A percentile compares a stretch with the other conserved stretches of the same genome.
Conservation (phyloP, 2,113 vertebrate species). For the Conger conger region DNA sequence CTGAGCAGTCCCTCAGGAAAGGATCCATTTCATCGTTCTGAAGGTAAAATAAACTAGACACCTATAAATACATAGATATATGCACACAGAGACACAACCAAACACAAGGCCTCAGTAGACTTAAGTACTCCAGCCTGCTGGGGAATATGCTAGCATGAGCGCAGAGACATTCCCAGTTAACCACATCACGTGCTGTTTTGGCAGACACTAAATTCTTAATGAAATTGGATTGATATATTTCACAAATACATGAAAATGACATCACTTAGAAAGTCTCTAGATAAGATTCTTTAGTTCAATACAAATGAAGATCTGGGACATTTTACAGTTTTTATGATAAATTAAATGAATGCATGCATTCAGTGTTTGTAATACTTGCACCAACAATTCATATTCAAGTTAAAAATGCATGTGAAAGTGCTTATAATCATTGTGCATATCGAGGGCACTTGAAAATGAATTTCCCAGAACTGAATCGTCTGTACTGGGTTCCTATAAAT, state of each 20-base stretch:
- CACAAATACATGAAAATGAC: slow-evolving; percentile 30
- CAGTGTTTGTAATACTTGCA: slow-evolving; percentile 72
- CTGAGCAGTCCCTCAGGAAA: background rate
- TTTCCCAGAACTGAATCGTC: slow-evolving; percentile 65
- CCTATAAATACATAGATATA: background rate
- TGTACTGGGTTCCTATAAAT: slow-evolving; percentile 61
- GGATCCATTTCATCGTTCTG: background rate
- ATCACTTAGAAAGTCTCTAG: slow-evolving; percentile 38
- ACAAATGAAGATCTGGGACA: slow-evolving; percentile 54
- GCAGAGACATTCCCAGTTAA: slow-evolving; percentile 1
- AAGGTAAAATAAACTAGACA: background rate
- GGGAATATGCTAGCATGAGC: background rate
- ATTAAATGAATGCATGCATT: slow-evolving; percentile 72
- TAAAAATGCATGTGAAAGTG: slow-evolving; percentile 66
- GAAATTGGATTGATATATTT: slow-evolving; percentile 43
- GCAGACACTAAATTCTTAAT: slow-evolving; percentile 47
- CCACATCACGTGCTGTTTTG: slow-evolving; percentile 37
- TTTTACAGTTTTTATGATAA: slow-evolving; percentile 71
- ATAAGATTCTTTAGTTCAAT: slow-evolving; percentile 47
- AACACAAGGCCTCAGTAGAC: background rate
- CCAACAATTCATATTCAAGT: slow-evolving; percentile 67
- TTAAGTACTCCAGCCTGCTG: background rate
- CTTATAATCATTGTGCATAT: slow-evolving; percentile 73
- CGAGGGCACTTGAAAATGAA: slow-evolving; percentile 71
- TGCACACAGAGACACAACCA: background rate